Conservation (phyloP, 2,888 invertebrate genomes). For the Noctua fimbriata region DNA sequence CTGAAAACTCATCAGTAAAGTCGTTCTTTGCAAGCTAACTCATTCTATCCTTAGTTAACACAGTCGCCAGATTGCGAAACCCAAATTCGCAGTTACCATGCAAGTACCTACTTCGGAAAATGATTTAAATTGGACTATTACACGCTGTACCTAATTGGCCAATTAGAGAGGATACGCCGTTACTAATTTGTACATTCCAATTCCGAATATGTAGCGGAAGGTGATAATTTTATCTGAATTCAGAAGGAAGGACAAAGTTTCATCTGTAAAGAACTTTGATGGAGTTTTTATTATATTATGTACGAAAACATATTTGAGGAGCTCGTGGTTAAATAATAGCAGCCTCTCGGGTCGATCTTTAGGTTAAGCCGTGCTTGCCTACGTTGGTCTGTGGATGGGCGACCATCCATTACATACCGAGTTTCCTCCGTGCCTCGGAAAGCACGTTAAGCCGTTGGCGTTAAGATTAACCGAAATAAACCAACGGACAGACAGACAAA, state of each 20-base stretch:
- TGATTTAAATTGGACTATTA: constrained; percentile 29
- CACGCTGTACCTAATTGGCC: constrained; percentile 16
- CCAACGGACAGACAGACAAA: too few relatives aligned
- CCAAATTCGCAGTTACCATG: constrained; percentile 10
- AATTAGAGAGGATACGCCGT: constrained; percentile 26
- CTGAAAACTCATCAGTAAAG: not conserved
- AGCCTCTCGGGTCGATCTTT: too few relatives aligned
- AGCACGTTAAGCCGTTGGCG: too few relatives aligned
- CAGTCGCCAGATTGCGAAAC: not conserved
- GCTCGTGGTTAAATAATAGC: too few relatives aligned
- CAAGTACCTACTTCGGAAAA: constrained; percentile 18
- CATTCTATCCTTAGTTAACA: not conserved
- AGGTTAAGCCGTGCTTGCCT: too few relatives aligned
- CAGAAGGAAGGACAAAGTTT: constrained; percentile 10
- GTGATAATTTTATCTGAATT: constrained; percentile 27
- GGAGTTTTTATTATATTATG: not conserved
- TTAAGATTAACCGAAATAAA: too few relatives aligned
- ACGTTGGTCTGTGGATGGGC: too few relatives aligned
- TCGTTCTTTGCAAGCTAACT: not conserved
- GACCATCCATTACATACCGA: too few relatives aligned
- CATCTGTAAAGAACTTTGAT: not conserved
- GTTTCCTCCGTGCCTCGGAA: too few relatives aligned
- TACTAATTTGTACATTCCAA: constrained; percentile 18
- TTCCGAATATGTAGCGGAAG: not conserved
- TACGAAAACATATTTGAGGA: not conserved